Percentiles rank a stretch among this genome's conserved stretches.
phyloP scores from a whole-genome alignment of 2,797 vertebrate species.

The Zenarchopterus dispar region DNA sequence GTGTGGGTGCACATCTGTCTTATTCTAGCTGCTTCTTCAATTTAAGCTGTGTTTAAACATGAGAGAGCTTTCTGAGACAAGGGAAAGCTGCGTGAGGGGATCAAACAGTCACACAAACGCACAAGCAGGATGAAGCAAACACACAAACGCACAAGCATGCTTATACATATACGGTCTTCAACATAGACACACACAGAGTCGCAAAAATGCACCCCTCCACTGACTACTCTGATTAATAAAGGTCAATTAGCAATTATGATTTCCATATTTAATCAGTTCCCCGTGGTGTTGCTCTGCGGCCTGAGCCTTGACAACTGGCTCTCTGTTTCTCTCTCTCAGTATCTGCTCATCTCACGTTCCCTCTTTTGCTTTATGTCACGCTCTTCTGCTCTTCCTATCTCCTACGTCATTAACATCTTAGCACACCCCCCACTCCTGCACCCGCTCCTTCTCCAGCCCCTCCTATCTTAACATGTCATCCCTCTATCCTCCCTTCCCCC shows the following conservation, averaged over 20 bases:
- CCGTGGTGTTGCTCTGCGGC: conserved; percentile 75
- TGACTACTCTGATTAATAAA: conserved; percentile 84
- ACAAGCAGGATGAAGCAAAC: conserved; percentile 40
- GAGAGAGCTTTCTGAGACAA: conserved; percentile 75
- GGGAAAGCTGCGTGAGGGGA: conserved; percentile 63
- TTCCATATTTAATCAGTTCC: conserved; percentile 87
- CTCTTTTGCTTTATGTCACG: conserved; percentile 58
- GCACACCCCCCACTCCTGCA: conserved; percentile 44
- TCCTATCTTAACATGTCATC: conserved; percentile 45
- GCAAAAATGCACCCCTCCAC: conserved; percentile 44
- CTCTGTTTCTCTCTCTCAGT: conserved; percentile 22
- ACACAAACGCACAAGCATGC: conserved; percentile 8
- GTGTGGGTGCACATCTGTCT: conserved; percentile 1
- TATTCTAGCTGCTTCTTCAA: conserved; percentile 57
- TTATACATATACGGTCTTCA: conserved; percentile 31
- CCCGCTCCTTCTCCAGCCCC: conserved; percentile 43
- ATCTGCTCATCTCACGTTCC: conserved; percentile 34
- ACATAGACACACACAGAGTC: conserved; percentile 27
- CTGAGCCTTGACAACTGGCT: conserved; percentile 71
- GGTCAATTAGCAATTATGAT: conserved; percentile 88
- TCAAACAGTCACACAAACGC: conserved; percentile 58
- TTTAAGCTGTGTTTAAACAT: conserved; percentile 78
- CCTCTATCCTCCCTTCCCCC: conserved; percentile 12
- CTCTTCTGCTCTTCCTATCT: conserved; percentile 56
- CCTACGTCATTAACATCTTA: conserved; percentile 74